Evolutionary conservation across 2,888 invertebrate species (phyloP).

Genomic region (Phytoseiulus persimilis): DNA sequence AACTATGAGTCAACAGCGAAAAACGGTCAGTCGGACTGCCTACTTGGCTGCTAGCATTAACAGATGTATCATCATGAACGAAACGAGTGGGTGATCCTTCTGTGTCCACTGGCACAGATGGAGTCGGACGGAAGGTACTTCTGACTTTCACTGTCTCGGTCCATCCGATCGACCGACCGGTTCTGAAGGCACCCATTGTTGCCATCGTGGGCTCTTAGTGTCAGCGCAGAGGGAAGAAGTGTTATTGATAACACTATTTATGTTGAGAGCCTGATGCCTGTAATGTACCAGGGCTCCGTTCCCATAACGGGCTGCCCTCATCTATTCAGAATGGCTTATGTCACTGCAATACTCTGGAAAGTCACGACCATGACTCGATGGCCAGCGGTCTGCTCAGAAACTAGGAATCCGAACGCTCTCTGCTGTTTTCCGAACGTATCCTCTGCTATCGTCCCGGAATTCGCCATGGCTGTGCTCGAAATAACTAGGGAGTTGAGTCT

Average conservation of each 20-base stretch:
- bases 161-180: not conserved
- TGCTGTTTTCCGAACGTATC: too few relatives aligned
- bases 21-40: not conserved
- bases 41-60: not conserved
- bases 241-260: not conserved
- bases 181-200: not conserved
- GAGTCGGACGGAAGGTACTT: not conserved
- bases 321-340: not conserved
- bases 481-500: too few relatives aligned
- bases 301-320: not conserved
- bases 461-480: too few relatives aligned
- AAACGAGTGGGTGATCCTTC: not conserved
- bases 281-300: not conserved
- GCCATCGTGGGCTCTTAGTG: not conserved
- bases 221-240: not conserved
- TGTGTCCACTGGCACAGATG: not conserved
- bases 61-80: not conserved
- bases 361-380: not conserved
- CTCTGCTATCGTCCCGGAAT: too few relatives aligned
- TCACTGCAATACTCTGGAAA: not conserved
- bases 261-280: not conserved
- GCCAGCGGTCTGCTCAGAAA: not conserved
- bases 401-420: too few relatives aligned
- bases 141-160: not conserved
- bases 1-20: not conserved